Evolutionary conservation across 2,797 vertebrate species (phyloP).

Genomic region (Diplodus puntazzo): DNA sequence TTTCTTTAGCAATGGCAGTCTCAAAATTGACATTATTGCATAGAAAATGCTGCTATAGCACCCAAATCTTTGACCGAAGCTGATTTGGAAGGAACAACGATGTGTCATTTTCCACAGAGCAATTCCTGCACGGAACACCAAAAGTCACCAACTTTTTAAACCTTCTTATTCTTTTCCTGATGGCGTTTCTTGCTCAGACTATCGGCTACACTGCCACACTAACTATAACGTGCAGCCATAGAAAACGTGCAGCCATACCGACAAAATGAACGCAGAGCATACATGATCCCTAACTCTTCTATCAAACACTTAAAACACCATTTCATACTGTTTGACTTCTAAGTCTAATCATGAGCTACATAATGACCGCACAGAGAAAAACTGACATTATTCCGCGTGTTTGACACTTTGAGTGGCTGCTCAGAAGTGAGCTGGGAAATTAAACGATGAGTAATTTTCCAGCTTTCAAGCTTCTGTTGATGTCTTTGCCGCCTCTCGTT

Average conservation of each 20-base stretch:
- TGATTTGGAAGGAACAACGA: neutral
- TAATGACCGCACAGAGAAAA: neutral
- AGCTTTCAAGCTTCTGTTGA: neutral
- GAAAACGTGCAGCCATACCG: too few species aligned
- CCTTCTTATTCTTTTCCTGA: too few species aligned
- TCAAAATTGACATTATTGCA: neutral
- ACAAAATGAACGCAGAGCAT: too few species aligned
- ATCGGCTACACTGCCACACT: too few species aligned
- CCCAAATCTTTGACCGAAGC: neutral
- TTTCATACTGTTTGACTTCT: too few species aligned
- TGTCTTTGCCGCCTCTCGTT: neutral
- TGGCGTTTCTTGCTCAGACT: too few species aligned
- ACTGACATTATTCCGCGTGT: neutral
- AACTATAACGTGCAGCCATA: too few species aligned
- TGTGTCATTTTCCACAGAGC: too few species aligned
- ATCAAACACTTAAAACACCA: too few species aligned
- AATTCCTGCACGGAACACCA: too few species aligned
- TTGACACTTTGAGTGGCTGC: neutral
- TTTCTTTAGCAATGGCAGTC: neutral
- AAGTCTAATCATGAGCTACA: neutral
- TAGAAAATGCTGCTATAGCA: neutral
- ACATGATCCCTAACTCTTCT: too few species aligned
- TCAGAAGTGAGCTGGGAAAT: neutral
- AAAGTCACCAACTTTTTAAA: too few species aligned
- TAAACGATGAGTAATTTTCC: neutral